Conservation (phyloP, 1,140 invertebrate species). For the Papilio polyxenes region DNA sequence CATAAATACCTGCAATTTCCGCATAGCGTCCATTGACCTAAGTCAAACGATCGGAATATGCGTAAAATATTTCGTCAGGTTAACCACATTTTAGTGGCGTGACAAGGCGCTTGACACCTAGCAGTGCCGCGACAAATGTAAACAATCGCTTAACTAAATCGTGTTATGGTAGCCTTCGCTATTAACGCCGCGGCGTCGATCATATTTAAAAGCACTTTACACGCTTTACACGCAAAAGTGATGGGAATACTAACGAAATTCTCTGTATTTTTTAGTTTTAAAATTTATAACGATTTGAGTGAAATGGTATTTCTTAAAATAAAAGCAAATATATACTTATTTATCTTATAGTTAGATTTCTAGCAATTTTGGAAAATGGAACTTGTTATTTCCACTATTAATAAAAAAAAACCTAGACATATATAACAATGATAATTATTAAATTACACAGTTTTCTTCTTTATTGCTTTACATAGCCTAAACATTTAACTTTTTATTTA, state of each 20-base stretch:
- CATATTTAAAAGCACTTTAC: slow-evolving; percentile 40
- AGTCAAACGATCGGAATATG: slow-evolving; percentile 35
- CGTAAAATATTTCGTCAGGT: slow-evolving; percentile 34
- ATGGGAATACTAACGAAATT: slow-evolving; percentile 27
- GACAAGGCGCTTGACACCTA: slow-evolving; percentile 39
- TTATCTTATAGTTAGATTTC: slow-evolving; percentile 1
- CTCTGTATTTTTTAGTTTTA: slow-evolving; percentile 13
- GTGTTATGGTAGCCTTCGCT: slow-evolving; percentile 37
- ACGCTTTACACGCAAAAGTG: slow-evolving; percentile 25
- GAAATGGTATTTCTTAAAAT: neutral
- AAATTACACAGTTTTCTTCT: too few species aligned
- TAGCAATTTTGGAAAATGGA: neutral
- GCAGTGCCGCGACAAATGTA: slow-evolving; percentile 37
- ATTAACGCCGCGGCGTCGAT: slow-evolving; percentile 33
- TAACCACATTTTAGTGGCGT: slow-evolving; percentile 26
- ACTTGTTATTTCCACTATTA: neutral
- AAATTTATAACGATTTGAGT: neutral
- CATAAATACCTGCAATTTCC: slow-evolving; percentile 46
- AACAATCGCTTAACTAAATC: slow-evolving; percentile 39
- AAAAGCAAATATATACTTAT: neutral
- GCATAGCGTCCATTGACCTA: slow-evolving; percentile 44
- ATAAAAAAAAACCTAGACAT: neutral
- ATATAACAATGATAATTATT: too few species aligned
- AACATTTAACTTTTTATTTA: too few species aligned
- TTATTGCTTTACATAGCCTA: too few species aligned